A percentile compares a stretch with the other conserved stretches of the same genome.
Conservation (phyloP, 2,888 invertebrate species). For the Siphonodentalium dalli region DNA sequence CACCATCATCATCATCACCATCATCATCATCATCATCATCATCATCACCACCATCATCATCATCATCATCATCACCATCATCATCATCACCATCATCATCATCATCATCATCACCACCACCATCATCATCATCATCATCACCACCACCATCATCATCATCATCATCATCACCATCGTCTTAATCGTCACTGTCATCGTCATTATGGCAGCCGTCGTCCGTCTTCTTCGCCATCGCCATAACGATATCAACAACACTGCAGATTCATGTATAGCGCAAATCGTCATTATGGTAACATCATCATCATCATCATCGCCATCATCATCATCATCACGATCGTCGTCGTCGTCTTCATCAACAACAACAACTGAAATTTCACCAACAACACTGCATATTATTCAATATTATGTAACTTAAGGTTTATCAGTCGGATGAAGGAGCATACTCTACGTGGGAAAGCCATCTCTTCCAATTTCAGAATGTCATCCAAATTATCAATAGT, state of each 20-base stretch:
- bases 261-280: neutral
- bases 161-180: too few species aligned
- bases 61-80: neutral
- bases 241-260: neutral
- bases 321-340: too few species aligned
- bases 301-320: too few species aligned
- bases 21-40: neutral
- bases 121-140: neutral
- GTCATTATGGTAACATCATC: neutral
- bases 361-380: too few species aligned
- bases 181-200: too few species aligned
- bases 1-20: neutral
- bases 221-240: neutral
- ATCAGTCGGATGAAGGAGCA: too few species aligned
- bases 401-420: too few species aligned
- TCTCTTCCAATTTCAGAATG: too few species aligned
- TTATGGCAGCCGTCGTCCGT: neutral
- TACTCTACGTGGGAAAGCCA: too few species aligned
- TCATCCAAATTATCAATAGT: too few species aligned
- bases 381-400: too few species aligned
- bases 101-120: neutral
- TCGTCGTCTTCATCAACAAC: too few species aligned
- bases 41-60: neutral
- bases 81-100: neutral
- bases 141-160: neutral